Conservation (phyloP, 2,797 vertebrate genomes). For the Coccyzus lansbergi region DNA sequence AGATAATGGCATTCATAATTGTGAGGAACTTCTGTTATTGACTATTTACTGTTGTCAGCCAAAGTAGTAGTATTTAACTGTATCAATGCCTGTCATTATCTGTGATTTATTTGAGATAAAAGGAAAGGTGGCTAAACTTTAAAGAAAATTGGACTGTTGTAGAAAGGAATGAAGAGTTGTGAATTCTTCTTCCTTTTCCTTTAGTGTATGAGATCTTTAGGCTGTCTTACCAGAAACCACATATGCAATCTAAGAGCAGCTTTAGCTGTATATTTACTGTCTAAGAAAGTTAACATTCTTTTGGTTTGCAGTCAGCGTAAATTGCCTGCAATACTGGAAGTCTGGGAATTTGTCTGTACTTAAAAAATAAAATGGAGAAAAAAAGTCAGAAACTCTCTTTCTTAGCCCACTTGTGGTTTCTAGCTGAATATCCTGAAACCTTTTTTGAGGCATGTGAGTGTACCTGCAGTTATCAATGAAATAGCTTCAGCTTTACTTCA, state of each 20-base stretch:
- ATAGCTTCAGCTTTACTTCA: background rate
- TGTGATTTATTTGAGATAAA: background rate
- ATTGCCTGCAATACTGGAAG: background rate
- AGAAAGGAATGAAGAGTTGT: background rate
- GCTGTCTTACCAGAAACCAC: background rate
- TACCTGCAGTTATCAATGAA: background rate
- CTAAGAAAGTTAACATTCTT: background rate
- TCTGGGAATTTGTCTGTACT: background rate
- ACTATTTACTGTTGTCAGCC: background rate
- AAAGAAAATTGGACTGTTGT: background rate
- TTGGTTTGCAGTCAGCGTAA: background rate
- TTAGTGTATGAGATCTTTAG: background rate
- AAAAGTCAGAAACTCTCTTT: background rate
- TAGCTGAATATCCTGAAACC: background rate
- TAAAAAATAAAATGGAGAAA: background rate
- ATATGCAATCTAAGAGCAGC: background rate
- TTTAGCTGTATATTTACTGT: background rate
- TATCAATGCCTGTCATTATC: background rate
- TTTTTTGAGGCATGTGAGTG: background rate
- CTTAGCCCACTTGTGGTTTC: background rate
- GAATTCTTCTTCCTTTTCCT: background rate
- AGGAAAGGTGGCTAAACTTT: background rate
- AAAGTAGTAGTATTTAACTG: background rate
- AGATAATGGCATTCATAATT: background rate
- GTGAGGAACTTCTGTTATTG: background rate